A percentile compares a stretch with the other conserved stretches of the same genome.
phyloP scores from a whole-genome alignment of 2,113 vertebrate genomes.

The Phrynocephalus versicolor region DNA sequence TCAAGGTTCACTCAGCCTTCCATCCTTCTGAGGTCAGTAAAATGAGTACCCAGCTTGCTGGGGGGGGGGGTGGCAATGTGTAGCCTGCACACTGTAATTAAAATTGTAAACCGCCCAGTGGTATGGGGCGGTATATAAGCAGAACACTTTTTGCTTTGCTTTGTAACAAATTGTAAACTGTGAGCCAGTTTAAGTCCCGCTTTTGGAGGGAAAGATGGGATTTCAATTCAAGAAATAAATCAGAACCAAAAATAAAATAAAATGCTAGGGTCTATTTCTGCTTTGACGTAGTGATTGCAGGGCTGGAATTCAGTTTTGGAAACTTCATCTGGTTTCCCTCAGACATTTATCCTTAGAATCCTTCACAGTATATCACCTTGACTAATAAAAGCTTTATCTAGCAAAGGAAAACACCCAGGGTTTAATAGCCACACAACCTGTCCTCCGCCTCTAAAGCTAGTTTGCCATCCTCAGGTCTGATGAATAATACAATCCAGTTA shows the following conservation, averaged over 20 bases:
- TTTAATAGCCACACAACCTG: too few relatives aligned
- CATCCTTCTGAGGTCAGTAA: too few relatives aligned
- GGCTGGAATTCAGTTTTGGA: neutral
- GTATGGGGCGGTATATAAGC: too few relatives aligned
- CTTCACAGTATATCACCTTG: neutral
- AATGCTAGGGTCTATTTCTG: neutral
- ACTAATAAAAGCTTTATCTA: neutral
- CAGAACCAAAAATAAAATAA: neutral
- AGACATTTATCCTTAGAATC: neutral
- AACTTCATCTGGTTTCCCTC: neutral
- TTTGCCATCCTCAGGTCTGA: too few relatives aligned
- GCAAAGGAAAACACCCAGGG: neutral
- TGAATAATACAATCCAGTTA: too few relatives aligned
- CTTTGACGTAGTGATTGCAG: neutral
- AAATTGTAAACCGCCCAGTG: too few relatives aligned
- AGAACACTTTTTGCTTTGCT: too few relatives aligned
- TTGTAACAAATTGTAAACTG: neutral
- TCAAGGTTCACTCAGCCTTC: too few relatives aligned
- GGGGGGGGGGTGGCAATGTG: too few relatives aligned
- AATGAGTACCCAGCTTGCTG: too few relatives aligned
- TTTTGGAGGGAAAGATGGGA: neutral
- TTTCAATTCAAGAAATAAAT: neutral
- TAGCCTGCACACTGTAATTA: too few relatives aligned
- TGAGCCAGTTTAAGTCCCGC: neutral
- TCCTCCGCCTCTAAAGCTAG: too few relatives aligned